Conservation (phyloP, 2,888 invertebrate genomes). For the Macrophya annulata region DNA sequence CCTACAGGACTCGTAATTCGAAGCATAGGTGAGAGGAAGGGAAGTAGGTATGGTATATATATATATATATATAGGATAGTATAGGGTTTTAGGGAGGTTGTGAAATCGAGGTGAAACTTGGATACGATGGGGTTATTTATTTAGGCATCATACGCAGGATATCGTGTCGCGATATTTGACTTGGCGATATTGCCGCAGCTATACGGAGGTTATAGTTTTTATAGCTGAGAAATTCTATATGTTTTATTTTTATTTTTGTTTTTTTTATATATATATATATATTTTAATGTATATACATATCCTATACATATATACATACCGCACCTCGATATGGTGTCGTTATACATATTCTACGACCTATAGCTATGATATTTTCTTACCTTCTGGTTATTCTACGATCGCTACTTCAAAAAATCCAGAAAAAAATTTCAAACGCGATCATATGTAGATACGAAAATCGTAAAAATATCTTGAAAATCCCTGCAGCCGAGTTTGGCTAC, state of each 20-base stretch:
- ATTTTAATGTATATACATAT: constrained; percentile 10
- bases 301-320: no score
- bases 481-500: neutral
- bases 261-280: no score
- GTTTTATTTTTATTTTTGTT: no score
- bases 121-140: constrained; percentile 40
- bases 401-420: neutral
- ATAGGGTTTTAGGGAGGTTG: neutral
- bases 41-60: no score
- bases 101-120: constrained; percentile 40
- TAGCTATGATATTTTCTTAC: neutral
- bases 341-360: no score
- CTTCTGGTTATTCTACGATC: no score
- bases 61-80: no score
- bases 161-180: neutral
- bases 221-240: constrained; percentile 25
- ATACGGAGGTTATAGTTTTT: constrained; percentile 1
- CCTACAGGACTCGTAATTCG: constrained; percentile 15
- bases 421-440: neutral
- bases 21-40: constrained; percentile 11
- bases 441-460: neutral
- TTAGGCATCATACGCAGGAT: constrained; percentile 18
- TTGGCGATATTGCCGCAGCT: constrained; percentile 32
- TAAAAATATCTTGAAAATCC: neutral
- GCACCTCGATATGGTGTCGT: no score